A percentile compares a stretch with the other conserved stretches of the same genome.
Conservation (phyloP, 2,113 vertebrate genomes). For the Lepisosteus oculatus region DNA sequence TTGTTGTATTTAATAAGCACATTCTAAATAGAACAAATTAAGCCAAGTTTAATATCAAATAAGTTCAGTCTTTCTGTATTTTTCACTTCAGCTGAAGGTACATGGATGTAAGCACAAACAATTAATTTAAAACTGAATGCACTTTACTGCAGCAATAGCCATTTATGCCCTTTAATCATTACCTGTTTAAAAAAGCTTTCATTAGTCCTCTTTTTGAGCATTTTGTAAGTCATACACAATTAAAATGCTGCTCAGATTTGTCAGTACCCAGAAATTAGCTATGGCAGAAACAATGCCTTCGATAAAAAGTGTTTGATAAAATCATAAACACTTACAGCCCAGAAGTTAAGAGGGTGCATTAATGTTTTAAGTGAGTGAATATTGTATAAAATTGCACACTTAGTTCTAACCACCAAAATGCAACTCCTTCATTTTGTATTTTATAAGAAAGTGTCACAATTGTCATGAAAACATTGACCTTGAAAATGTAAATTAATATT, state of each 20-base stretch:
- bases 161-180: neutral
- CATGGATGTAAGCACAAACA: neutral
- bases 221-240: slow-evolving; percentile 3
- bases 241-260: neutral
- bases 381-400: neutral
- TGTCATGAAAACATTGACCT: neutral
- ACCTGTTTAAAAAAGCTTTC: neutral
- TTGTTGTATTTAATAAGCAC: too few species aligned
- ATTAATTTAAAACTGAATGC: neutral
- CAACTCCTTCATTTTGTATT: neutral
- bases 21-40: too few species aligned
- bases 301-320: neutral
- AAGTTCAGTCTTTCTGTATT: neutral
- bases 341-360: slow-evolving; percentile 2
- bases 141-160: neutral
- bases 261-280: neutral
- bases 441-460: neutral
- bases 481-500: too few species aligned
- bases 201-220: neutral
- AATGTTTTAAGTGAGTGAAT: slow-evolving; percentile 2
- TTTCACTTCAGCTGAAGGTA: neutral
- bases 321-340: neutral
- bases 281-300: neutral
- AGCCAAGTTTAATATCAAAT: neutral
- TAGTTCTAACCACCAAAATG: neutral